phyloP scores from a whole-genome alignment of 1,140 invertebrate species.

The Cardiocondyla obscurior region DNA sequence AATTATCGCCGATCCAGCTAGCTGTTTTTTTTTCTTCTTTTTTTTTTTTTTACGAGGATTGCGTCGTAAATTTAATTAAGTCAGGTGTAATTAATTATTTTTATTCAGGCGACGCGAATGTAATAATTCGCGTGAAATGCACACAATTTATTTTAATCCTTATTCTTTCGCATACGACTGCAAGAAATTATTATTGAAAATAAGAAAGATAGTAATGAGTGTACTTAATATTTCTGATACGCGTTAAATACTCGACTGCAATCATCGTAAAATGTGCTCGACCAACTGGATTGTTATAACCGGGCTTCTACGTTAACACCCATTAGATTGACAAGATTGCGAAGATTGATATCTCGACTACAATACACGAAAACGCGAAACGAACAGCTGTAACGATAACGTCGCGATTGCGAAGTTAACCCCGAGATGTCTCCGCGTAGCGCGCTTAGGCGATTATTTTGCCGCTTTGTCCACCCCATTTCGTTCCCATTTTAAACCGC shows the following conservation, averaged over 20 bases:
- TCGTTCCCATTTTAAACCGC: not conserved
- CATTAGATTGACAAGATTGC: not conserved
- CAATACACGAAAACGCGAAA: not conserved
- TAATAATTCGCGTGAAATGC: no score
- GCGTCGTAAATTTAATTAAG: not conserved
- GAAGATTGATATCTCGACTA: not conserved
- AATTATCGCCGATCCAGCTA: not conserved
- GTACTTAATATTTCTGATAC: not conserved
- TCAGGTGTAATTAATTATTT: no score
- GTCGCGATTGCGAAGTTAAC: constrained; percentile 9
- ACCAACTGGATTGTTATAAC: not conserved
- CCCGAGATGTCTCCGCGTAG: not conserved
- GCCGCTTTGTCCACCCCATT: not conserved
- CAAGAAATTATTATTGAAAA: not conserved
- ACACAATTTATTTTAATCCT: not conserved
- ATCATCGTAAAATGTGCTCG: not conserved
- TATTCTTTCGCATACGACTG: not conserved
- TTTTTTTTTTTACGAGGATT: not conserved
- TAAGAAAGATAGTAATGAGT: not conserved
- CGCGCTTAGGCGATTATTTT: not conserved
- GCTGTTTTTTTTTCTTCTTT: no score
- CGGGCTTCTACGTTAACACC: not conserved
- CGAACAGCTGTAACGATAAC: not conserved
- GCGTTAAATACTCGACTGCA: not conserved
- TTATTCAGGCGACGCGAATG: no score